Percentiles rank a stretch among this genome's conserved stretches.
Evolutionary conservation across 2,113 vertebrate species (phyloP).

Genomic region (Alouatta palliata): DNA sequence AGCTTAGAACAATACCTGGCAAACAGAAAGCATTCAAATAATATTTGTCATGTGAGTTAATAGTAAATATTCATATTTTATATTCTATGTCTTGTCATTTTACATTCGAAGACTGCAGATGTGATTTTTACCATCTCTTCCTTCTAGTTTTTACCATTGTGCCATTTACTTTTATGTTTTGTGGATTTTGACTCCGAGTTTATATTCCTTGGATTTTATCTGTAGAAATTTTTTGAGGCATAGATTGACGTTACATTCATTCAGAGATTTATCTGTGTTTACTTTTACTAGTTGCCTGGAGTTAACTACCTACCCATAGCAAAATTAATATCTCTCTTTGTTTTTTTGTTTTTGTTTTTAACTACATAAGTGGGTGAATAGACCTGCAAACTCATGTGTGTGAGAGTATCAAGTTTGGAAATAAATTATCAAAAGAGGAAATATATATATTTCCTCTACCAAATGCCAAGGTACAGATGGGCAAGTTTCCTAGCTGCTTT

Average conservation of each 20-base stretch:
- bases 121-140: not conserved
- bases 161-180: not conserved
- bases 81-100: not conserved
- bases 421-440: not conserved
- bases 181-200: slow-evolving; percentile 2
- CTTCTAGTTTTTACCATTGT: not conserved
- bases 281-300: not conserved
- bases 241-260: not conserved
- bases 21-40: not conserved
- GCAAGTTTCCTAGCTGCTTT: not conserved
- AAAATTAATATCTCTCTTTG: not conserved
- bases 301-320: not conserved
- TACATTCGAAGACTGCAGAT: not conserved
- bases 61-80: not conserved
- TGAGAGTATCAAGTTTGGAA: not conserved
- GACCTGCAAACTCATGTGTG: not conserved
- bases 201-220: not conserved
- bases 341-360: not conserved
- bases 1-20: not conserved
- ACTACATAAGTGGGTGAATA: not conserved
- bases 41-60: not conserved
- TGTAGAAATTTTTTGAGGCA: not conserved
- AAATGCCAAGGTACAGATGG: not conserved
- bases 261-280: not conserved
- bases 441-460: not conserved